Evolutionary conservation across 2,113 vertebrate species (phyloP).

Genomic region (Vimba vimba): DNA sequence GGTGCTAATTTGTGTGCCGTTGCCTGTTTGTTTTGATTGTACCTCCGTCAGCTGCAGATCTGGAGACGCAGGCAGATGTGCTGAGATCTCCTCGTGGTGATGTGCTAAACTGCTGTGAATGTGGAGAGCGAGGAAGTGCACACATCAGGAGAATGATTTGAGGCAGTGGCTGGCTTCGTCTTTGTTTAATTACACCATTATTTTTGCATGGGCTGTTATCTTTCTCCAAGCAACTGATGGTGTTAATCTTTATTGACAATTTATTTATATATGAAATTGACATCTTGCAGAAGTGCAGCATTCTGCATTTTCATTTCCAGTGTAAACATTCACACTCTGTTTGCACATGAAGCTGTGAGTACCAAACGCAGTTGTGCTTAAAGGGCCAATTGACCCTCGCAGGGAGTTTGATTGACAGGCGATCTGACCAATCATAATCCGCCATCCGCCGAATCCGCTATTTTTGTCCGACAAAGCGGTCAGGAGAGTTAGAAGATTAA

Average conservation of each 20-base stretch:
- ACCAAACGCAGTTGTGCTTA: too few species aligned
- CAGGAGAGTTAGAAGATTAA: too few species aligned
- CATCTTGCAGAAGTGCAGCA: too few species aligned
- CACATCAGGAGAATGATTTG: not conserved
- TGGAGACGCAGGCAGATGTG: not conserved
- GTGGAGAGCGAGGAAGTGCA: not conserved
- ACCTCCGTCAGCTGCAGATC: not conserved
- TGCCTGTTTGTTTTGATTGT: slow-evolving; percentile 19
- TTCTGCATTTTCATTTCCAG: too few species aligned
- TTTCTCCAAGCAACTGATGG: not conserved
- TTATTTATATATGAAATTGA: not conserved
- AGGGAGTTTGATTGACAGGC: too few species aligned
- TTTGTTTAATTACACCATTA: slow-evolving; percentile 6
- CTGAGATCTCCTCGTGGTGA: not conserved
- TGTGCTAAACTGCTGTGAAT: not conserved
- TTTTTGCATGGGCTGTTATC: slow-evolving; percentile 10
- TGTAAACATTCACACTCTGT: too few species aligned
- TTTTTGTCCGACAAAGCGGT: too few species aligned
- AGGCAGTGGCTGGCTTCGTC: not conserved
- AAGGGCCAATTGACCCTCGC: too few species aligned
- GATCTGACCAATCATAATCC: too few species aligned
- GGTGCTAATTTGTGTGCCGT: slow-evolving; percentile 1
- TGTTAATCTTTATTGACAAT: not conserved
- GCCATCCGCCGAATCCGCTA: too few species aligned
- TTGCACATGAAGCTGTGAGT: too few species aligned